These are phyloP conservation scores for Thalassarche chlororhynchos DNA, from an alignment of 2,113 vertebrate genomes.

Conservation along the genomic window DNA sequence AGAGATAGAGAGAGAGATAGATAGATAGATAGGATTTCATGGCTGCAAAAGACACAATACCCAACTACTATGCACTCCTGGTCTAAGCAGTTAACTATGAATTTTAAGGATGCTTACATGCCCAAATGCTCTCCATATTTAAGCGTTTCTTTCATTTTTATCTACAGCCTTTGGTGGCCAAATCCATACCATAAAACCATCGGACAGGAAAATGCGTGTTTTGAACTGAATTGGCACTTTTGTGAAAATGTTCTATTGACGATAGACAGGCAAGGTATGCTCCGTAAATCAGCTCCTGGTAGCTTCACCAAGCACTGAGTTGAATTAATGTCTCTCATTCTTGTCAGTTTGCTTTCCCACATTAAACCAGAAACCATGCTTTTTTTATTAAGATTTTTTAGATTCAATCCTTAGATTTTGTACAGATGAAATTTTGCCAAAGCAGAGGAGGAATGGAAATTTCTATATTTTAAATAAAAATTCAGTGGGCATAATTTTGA, in stretches of 20 bases:
- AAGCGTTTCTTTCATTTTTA: not conserved
- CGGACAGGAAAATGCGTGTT: not conserved
- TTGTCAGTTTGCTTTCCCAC: not conserved
- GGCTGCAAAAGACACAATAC: not conserved
- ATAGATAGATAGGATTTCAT: not conserved
- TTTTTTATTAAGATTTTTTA: not conserved
- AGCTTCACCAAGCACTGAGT: not conserved
- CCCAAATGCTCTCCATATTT: not conserved
- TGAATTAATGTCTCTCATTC: not conserved
- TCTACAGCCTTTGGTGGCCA: not conserved
- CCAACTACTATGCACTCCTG: rapidly evolving
- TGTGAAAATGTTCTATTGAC: not conserved
- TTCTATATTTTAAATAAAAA: not conserved
- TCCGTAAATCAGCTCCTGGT: rapidly evolving
- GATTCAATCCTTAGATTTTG: not conserved
- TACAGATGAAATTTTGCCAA: not conserved
- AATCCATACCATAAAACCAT: not conserved
- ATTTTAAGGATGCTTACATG: not conserved
- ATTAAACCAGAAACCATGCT: not conserved
- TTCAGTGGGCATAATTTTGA: not conserved
- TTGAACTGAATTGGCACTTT: not conserved
- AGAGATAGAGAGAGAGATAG: too few species aligned
- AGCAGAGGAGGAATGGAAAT: not conserved
- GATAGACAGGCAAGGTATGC: not conserved
- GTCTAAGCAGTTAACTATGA: not conserved